Evolutionary conservation across 2,797 vertebrate species (phyloP), one percentile per base, ranked within the genome.

Genomic region (Carduelis carduelis): DNA sequence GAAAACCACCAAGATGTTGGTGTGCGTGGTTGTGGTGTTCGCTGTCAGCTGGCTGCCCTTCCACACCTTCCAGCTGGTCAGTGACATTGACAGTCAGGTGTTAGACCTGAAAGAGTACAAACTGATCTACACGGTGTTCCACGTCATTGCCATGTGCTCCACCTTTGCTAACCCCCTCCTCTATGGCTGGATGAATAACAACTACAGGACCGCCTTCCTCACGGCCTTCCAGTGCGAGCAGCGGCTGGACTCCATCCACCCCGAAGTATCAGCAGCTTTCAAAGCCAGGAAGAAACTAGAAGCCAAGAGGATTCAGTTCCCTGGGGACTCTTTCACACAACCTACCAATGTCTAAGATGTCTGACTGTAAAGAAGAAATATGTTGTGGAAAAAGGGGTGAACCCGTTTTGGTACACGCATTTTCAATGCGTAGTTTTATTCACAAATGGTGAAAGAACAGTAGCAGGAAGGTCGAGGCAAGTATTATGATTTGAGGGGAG

Each of bases 131-230:
- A 99, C 99, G 0, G 97, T 98, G 79, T 98, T 99, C 93, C 99
- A 99, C 7, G 98, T 99, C 34, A 96, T 99, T 20, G 99, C 99
- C 18, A 99, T 99, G 99, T 99, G 99, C 95, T 99, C 99, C 3
- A 99, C 99, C 0, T 99, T 99, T 61, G 98, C 98, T 95, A 99
- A 99, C 90, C 99, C 99, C 30, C 98, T 99, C 57, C 98, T 99
- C 53, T 99, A 99, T 2, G 99, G 99, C 61, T 99, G 99, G 99
- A 99, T 99, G 99, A 99, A 99, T 96, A 99, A 96, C 95, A 99
- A 99, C 98, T 99, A 99, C 96, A 98, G 99, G 91, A 98, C 96
- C 21, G 99, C 99, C 21, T 99, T 99, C 95, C 92, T 99, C 55
- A 98, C 98, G 0, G 98, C 99, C 71, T 99, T 98, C 87, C 98